Evolutionary conservation across 2,113 vertebrate genomes (phyloP).

Genomic region (Cyrtonyx montezumae): DNA sequence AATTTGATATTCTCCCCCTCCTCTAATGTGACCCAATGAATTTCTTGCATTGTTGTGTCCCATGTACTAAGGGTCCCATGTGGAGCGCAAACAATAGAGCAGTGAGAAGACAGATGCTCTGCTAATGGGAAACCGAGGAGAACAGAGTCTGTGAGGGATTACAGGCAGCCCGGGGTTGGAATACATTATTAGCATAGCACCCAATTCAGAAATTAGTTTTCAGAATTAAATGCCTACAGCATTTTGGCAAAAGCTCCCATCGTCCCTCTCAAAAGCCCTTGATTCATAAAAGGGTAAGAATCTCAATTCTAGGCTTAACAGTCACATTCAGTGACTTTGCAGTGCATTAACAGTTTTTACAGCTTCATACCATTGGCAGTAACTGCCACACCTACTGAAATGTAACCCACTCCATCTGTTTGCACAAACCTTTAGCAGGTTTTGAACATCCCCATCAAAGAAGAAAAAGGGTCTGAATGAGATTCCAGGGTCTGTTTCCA

Average conservation of each 20-base stretch:
- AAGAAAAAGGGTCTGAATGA: slow-evolving; percentile 25
- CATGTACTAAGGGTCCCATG: slow-evolving; percentile 49
- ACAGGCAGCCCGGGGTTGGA: slow-evolving; percentile 62
- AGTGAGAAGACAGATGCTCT: slow-evolving; percentile 66
- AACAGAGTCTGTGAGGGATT: slow-evolving; percentile 65
- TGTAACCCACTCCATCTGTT: background rate
- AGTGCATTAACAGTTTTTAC: background rate
- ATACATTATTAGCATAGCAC: slow-evolving; percentile 63
- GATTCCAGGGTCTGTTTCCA: slow-evolving; percentile 53
- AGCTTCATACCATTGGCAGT: background rate
- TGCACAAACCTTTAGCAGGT: slow-evolving; percentile 15
- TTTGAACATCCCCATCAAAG: slow-evolving; percentile 51
- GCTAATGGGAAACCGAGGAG: slow-evolving; percentile 64
- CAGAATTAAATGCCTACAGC: slow-evolving; percentile 54
- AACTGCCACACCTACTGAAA: slow-evolving; percentile 32
- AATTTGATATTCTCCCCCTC: slow-evolving; percentile 50
- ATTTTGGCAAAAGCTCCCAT: slow-evolving; percentile 52
- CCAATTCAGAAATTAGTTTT: slow-evolving; percentile 68
- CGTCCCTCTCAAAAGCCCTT: slow-evolving; percentile 5
- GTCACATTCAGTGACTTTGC: rapidly evolving
- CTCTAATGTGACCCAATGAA: slow-evolving; percentile 30
- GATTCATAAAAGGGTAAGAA: background rate
- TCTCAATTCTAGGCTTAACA: background rate
- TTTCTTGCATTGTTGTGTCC: slow-evolving; percentile 58
- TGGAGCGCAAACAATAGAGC: slow-evolving; percentile 63